Conservation (phyloP, 2,113 vertebrate species). For the Falco punctatus region DNA sequence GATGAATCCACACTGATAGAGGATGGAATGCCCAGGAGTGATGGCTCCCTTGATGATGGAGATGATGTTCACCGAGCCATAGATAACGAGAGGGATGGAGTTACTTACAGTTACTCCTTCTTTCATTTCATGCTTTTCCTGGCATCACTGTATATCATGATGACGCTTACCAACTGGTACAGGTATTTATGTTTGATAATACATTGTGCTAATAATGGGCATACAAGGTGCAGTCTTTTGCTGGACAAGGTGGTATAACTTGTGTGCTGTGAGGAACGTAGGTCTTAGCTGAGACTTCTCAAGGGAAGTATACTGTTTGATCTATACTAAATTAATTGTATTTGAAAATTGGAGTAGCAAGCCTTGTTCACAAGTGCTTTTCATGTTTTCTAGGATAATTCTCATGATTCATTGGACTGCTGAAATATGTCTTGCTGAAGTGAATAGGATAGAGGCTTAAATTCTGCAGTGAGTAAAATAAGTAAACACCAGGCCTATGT, state of each 20-base stretch:
- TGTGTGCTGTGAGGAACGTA: background rate
- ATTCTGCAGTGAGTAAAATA: background rate
- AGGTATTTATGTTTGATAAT: constrained; percentile 76
- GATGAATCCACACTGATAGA: constrained; percentile 96
- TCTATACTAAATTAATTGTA: background rate
- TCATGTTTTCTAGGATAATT: background rate
- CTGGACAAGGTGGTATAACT: background rate
- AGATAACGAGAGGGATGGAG: constrained; percentile 94
- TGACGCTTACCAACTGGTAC: constrained; percentile 99
- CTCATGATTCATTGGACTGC: background rate
- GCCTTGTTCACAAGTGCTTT: background rate
- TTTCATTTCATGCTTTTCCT: constrained; percentile 99
- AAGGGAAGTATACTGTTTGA: background rate
- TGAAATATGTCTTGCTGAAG: background rate
- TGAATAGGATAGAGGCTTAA: background rate
- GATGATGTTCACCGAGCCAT: constrained; percentile 81
- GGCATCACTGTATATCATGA: constrained; percentile 98
- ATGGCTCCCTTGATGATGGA: constrained; percentile 83
- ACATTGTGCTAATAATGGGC: background rate
- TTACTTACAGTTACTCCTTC: constrained; percentile 98
- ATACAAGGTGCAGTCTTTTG: background rate
- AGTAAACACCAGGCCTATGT: background rate
- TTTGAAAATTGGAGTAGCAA: background rate
- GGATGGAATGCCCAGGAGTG: constrained; percentile 83
- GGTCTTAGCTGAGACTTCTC: background rate